phyloP scores from a whole-genome alignment of 2,113 vertebrate species.

The Irena cyanogastra region DNA sequence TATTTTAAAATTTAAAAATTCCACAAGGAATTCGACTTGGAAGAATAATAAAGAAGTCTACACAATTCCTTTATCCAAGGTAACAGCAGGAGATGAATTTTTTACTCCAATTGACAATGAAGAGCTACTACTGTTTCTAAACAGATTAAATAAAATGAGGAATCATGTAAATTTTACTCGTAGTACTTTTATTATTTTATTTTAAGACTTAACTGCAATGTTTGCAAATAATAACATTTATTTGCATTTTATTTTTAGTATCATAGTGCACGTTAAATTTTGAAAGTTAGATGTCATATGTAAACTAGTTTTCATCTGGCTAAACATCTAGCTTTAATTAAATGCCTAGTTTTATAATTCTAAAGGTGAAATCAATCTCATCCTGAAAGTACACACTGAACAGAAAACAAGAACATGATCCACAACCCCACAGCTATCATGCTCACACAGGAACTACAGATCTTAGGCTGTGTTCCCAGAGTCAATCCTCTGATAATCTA shows the following conservation, averaged over 20 bases:
- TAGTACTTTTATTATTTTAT: neutral
- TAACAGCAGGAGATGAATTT: neutral
- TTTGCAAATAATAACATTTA: neutral
- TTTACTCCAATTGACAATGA: neutral
- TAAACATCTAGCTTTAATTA: neutral
- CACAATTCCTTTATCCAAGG: neutral
- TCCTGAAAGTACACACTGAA: neutral
- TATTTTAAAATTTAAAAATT: neutral
- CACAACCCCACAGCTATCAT: neutral
- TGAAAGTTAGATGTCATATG: neutral
- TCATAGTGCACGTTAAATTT: neutral
- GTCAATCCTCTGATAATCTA: neutral
- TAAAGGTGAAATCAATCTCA: neutral
- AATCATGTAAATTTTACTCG: neutral
- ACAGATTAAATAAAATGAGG: neutral
- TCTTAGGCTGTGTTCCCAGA: neutral
- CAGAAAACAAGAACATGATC: neutral
- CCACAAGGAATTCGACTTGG: neutral
- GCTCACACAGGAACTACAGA: neutral
- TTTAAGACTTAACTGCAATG: neutral
- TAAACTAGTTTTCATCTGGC: neutral
- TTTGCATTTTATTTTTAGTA: neutral
- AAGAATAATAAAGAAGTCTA: neutral
- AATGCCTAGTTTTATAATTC: neutral
- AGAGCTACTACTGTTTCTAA: neutral